Evolutionary conservation across 2,113 vertebrate species (phyloP).

Genomic region (Oryctolagus cuniculus): mOryCun1.1 NC_091439.1:127998501-127999000

Average conservation of each 20-base stretch:
- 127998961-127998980: neutral
- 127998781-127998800: neutral
- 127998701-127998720: neutral
- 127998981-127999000: neutral
- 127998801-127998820: neutral
- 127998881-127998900: neutral
- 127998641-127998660: neutral
- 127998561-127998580: neutral
- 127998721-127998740: neutral
- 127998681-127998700: neutral
- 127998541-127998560: neutral
- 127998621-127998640: neutral
- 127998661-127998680: neutral
- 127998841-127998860: neutral
- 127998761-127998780: too few relatives aligned
- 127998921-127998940: neutral
- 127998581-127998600: neutral
- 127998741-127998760: neutral
- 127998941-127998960: neutral
- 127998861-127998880: neutral
- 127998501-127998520: neutral
- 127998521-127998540: neutral
- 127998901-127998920: neutral
- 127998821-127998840: too few relatives aligned
- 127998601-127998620: accelerated